Conservation (phyloP, 2,797 vertebrate species). For the Hydrophis major region DNA sequence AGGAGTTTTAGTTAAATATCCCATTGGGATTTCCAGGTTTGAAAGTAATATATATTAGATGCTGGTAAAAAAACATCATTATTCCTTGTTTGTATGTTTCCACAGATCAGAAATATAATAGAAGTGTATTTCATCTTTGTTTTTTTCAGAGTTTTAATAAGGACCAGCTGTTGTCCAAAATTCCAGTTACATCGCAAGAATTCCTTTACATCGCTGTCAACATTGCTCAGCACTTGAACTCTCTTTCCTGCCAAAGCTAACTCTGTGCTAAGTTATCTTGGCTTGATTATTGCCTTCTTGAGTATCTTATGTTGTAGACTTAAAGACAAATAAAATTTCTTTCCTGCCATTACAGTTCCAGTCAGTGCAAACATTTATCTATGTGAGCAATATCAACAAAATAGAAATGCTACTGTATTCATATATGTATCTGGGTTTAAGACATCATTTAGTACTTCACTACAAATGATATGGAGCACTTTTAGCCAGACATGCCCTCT, state of each 20-base stretch:
- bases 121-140: neutral
- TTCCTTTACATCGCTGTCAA: neutral
- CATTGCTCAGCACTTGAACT: neutral
- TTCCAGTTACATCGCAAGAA: neutral
- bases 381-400: conserved; percentile 4
- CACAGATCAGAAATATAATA: neutral
- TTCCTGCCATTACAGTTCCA: conserved; percentile 11
- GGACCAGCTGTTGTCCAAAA: neutral
- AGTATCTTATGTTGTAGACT: conserved; percentile 10
- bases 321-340: conserved; percentile 17
- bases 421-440: neutral
- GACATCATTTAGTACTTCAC: neutral
- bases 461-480: neutral
- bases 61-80: neutral
- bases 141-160: neutral
- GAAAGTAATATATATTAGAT: neutral
- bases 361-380: conserved; percentile 16
- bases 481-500: neutral
- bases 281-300: neutral
- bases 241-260: conserved; percentile 16
- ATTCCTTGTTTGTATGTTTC: neutral
- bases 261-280: neutral
- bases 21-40: neutral
- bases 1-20: neutral
- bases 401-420: conserved; percentile 11